Conservation (phyloP, 1,140 invertebrate species). For the Anadara kagoshimensis region DNA sequence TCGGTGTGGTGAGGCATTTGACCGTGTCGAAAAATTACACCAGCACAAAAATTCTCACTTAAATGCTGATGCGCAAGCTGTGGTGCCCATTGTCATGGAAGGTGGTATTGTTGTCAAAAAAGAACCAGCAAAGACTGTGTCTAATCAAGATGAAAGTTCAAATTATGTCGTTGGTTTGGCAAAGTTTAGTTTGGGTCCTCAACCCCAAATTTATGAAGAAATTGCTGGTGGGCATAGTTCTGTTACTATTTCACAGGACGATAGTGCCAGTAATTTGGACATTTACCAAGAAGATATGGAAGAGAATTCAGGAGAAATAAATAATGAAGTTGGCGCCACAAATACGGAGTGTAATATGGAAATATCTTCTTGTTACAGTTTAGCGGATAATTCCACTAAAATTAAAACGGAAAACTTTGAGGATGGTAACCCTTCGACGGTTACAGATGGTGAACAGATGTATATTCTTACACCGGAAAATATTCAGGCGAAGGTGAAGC, state of each 20-base stretch:
- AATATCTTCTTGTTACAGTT: too few species aligned
- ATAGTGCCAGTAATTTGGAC: too few species aligned
- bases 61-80: slow-evolving; percentile 27
- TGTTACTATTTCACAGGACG: too few species aligned
- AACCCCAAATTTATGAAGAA: neutral
- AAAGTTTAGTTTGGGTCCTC: slow-evolving; percentile 50
- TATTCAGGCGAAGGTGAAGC: slow-evolving; percentile 16
- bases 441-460: slow-evolving; percentile 52
- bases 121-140: slow-evolving; percentile 5
- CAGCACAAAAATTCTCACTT: slow-evolving; percentile 54
- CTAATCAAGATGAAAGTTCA: slow-evolving; percentile 3
- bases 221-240: too few species aligned
- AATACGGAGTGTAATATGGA: too few species aligned
- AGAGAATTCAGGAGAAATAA: too few species aligned
- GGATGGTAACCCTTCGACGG: slow-evolving; percentile 13
- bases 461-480: slow-evolving; percentile 49
- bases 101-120: slow-evolving; percentile 38
- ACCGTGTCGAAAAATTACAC: slow-evolving; percentile 51
- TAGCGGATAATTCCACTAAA: too few species aligned
- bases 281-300: too few species aligned
- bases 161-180: slow-evolving; percentile 40
- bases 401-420: too few species aligned
- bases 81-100: slow-evolving; percentile 20
- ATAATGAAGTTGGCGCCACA: too few species aligned
- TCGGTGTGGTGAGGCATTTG: slow-evolving; percentile 62